Base-by-base conservation (phyloP, 2,888 invertebrate genomes). In the Tenthredo notha region DNA sequence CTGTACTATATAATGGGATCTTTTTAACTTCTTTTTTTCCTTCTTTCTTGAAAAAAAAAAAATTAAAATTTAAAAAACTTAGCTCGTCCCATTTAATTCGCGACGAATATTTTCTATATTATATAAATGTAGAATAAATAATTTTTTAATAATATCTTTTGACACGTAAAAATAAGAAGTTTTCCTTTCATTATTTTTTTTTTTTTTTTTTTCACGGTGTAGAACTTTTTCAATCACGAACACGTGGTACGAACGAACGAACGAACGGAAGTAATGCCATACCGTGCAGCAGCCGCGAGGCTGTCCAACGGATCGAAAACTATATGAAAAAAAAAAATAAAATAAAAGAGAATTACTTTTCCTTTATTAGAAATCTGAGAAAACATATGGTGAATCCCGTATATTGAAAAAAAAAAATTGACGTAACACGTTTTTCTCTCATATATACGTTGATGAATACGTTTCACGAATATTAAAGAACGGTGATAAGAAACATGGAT, bases 221-320 rank as follows among this genome's bases (percentile, higher is more conserved):
- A n/a, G 33, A 70, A 70, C 70, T 70, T 70, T 70, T 70, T 37
- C 70, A 70, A 70, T 70, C 37, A 67, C 67, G 67, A 67, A 67
- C 67, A 67, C 67, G 67, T 33, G 67, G 65, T 25, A 65, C 29
- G 65, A 29, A 29, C 50, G 15, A 29, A 25, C 47, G 15, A 47
- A 18, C 18, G 18, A 50, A 50, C 15, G 50, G 18, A 50, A 50
- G 50, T 18, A 50, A 50, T 50, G 18, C 6, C 50, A 50, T 50
- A 18, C 50, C 50, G 50, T 18, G 50, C 40, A 43, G 50, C 40
- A 43, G 40, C 40, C 47, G 47, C 47, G 7, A 7, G 18, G 18
- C 6, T 54, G n/a, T n/a, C n/a, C n/a, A 7, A 54, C 18, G n/a
- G n/a, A 54, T n/a, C 54, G 54, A 54, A 54, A n/a, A 54, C 54